phyloP scores from a whole-genome alignment of 2,888 invertebrate species.

The Drosophila longiperda region DNA sequence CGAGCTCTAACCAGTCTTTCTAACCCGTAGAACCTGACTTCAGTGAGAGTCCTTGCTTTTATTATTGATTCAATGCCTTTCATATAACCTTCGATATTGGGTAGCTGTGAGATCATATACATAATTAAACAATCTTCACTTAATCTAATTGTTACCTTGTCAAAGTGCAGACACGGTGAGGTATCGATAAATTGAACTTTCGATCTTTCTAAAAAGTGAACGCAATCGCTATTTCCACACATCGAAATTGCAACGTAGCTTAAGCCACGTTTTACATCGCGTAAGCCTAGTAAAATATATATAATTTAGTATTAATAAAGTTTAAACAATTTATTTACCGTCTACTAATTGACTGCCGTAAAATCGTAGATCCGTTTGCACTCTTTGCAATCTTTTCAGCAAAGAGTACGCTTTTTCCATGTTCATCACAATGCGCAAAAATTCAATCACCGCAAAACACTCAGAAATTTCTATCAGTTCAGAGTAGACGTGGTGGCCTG shows the following conservation, averaged over 20 bases:
- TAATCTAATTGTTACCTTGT: background rate
- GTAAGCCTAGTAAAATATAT: background rate
- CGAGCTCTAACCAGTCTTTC: background rate
- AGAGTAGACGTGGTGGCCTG: background rate
- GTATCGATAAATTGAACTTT: background rate
- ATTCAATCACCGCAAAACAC: background rate
- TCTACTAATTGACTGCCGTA: background rate
- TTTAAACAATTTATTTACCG: background rate
- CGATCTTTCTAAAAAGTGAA: background rate
- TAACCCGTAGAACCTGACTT: background rate
- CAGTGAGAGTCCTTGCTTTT: background rate
- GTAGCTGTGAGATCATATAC: background rate
- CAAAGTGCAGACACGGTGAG: conserved; percentile 6
- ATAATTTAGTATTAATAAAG: background rate
- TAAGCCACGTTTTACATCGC: background rate
- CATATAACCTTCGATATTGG: background rate
- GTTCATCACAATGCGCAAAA: background rate
- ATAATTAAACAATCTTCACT: background rate
- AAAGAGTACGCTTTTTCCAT: background rate
- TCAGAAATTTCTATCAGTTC: background rate
- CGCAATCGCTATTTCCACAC: conserved; percentile 1
- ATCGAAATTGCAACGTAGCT: background rate
- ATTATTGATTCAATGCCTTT: background rate
- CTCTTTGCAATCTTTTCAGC: background rate
- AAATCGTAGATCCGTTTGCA: background rate